A percentile compares a stretch with the other conserved stretches of the same genome.
Evolutionary conservation across 2,888 invertebrate species (phyloP).

Genomic region (Apodemia hepburni): DNA sequence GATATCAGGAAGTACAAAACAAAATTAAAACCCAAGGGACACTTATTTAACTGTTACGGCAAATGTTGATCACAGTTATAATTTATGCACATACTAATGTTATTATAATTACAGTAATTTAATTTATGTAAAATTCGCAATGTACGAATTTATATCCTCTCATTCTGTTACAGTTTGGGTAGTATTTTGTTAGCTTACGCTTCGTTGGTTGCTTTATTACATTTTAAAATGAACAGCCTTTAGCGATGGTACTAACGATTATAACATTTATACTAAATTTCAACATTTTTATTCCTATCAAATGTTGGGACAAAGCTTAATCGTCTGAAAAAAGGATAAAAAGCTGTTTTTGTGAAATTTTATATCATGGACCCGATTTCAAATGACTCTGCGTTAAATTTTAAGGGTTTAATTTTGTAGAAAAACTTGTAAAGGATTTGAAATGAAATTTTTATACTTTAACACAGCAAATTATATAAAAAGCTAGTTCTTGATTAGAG

Average conservation of each 20-base stretch:
- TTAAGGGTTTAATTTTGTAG: constrained; percentile 24
- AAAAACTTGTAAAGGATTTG: constrained; percentile 19
- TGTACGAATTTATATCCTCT: not conserved
- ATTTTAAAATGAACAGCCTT: constrained; percentile 9
- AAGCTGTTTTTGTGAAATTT: constrained; percentile 23
- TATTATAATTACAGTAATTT: constrained; percentile 19
- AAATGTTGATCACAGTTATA: constrained; percentile 34
- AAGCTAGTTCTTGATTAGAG: too few relatives aligned
- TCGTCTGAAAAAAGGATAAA: constrained; percentile 25
- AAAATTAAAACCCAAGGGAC: constrained; percentile 35
- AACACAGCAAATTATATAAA: not conserved
- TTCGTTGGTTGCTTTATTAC: constrained; percentile 11
- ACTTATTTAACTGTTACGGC: constrained; percentile 49
- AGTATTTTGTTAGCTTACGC: constrained; percentile 1
- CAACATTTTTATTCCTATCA: constrained; percentile 30
- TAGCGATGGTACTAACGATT: constrained; percentile 5
- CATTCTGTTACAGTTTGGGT: constrained; percentile 1
- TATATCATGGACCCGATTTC: constrained; percentile 16
- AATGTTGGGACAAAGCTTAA: constrained; percentile 31
- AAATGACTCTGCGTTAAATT: constrained; percentile 20
- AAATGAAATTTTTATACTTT: constrained; percentile 13
- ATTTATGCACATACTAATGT: constrained; percentile 27
- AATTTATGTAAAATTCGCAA: constrained; percentile 18
- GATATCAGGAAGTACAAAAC: constrained; percentile 34
- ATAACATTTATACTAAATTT: constrained; percentile 16